Evolutionary conservation across 1,140 invertebrate genomes (phyloP).

Genomic region (Papilio dardanus): DNA sequence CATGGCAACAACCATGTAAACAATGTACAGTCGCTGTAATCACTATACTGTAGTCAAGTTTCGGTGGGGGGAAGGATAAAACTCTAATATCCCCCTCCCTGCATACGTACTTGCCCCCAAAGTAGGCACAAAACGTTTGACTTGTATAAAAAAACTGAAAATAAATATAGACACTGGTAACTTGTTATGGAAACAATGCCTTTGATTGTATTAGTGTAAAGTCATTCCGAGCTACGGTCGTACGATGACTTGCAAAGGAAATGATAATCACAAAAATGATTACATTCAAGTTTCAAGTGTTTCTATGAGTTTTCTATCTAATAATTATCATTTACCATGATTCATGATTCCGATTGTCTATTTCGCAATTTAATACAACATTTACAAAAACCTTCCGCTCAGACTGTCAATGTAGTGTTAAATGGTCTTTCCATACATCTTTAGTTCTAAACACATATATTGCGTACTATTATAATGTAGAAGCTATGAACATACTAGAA

Average conservation of each 20-base stretch:
- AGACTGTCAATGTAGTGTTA: background rate
- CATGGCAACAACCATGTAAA: too few relatives aligned
- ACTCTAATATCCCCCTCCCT: too few relatives aligned
- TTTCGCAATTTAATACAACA: background rate
- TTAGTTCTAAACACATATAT: background rate
- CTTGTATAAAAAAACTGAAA: background rate
- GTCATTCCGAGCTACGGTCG: background rate
- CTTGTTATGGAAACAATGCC: slow-evolving; percentile 6
- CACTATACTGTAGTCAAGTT: too few relatives aligned
- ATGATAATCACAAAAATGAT: background rate
- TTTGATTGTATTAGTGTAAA: background rate
- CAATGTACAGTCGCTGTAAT: too few relatives aligned
- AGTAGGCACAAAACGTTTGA: background rate
- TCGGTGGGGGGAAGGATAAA: background rate
- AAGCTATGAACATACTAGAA: background rate
- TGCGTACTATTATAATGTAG: too few relatives aligned
- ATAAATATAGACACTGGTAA: background rate
- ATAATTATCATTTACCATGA: background rate
- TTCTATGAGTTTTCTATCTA: background rate
- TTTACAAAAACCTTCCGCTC: background rate
- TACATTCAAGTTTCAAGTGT: background rate
- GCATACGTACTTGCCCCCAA: too few relatives aligned
- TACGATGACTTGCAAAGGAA: background rate
- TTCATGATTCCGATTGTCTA: background rate
- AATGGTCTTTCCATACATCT: background rate